Conservation (phyloP, 2,113 vertebrate genomes). For the Guaruba guarouba region DNA sequence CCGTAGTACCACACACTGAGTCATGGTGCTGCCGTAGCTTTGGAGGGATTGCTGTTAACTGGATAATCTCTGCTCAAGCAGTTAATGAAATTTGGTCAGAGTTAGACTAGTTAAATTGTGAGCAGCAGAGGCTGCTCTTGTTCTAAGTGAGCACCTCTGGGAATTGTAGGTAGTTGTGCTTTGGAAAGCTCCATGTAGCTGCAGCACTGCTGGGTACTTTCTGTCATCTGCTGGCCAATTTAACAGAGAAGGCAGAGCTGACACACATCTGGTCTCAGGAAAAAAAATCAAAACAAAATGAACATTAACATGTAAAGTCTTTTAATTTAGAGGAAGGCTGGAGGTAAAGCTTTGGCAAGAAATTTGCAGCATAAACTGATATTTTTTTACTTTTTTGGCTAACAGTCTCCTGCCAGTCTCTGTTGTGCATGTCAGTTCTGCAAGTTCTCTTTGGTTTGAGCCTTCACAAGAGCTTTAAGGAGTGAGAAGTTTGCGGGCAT, state of each 20-base stretch:
- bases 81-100: not conserved
- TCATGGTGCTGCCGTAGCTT: not conserved
- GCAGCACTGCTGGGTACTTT: not conserved
- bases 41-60: not conserved
- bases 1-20: not conserved
- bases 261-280: not conserved
- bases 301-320: not conserved
- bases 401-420: not conserved
- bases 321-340: not conserved
- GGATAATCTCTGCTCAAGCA: not conserved
- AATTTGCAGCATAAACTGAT: not conserved
- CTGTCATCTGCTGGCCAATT: not conserved
- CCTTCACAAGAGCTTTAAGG: not conserved
- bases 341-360: not conserved
- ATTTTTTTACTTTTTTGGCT: not conserved
- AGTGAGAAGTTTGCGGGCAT: accelerated
- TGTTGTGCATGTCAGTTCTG: not conserved
- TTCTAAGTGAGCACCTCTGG: not conserved
- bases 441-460: not conserved
- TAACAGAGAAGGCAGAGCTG: not conserved
- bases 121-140: not conserved
- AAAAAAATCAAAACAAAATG: not conserved
- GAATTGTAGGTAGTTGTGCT: accelerated
- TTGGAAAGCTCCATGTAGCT: not conserved
- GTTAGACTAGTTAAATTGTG: not conserved